Conservation (phyloP, 1,140 invertebrate genomes). For the Rhopalosiphum padi region DNA sequence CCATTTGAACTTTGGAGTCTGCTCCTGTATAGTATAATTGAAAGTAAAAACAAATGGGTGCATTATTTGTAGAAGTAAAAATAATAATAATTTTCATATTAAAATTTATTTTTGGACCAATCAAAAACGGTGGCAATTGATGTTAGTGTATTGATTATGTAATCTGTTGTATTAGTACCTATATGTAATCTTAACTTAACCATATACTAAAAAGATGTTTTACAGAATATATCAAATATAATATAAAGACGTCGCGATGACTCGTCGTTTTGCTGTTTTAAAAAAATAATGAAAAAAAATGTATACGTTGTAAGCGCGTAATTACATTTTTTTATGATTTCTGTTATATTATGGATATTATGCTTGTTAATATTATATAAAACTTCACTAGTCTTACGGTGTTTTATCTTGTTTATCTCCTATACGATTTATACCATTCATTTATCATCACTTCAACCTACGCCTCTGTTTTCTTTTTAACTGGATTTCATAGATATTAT, state of each 20-base stretch:
- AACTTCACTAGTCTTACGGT: background rate
- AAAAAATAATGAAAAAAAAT: background rate
- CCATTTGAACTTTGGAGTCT: background rate
- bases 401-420: background rate
- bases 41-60: background rate
- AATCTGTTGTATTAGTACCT: background rate
- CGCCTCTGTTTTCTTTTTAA: background rate
- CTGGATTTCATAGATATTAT: background rate
- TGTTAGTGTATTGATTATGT: background rate
- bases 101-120: background rate
- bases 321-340: background rate
- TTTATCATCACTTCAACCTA: background rate
- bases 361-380: background rate
- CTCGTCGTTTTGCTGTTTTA: background rate
- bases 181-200: background rate
- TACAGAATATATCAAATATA: background rate
- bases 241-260: too few relatives aligned
- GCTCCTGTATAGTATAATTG: background rate
- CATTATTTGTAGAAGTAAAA: background rate
- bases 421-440: background rate
- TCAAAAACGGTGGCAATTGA: background rate
- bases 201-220: background rate
- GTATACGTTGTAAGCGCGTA: background rate
- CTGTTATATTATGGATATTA: background rate
- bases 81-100: background rate